A percentile compares a stretch with the other conserved stretches of the same genome.
These are phyloP conservation scores for Poicephalus gulielmi DNA, from an alignment of 2,113 vertebrate species.

Conservation along the genomic window DNA sequence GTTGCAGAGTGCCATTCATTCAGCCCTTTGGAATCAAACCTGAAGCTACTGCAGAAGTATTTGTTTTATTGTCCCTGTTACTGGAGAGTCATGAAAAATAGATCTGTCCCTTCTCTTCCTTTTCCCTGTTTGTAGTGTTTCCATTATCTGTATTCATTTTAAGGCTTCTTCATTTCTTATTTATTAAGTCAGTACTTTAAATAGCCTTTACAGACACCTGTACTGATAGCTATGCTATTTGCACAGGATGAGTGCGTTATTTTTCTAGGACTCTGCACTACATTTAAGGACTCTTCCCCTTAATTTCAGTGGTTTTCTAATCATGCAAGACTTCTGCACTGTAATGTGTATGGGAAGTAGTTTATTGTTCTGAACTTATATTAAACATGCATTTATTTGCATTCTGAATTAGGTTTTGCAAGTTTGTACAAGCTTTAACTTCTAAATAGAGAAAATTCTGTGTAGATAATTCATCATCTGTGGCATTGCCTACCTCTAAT, in stretches of 20 bases:
- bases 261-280: not conserved
- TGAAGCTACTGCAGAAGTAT: not conserved
- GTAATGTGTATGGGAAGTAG: not conserved
- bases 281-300: not conserved
- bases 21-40: not conserved
- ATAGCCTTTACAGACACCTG: constrained; percentile 19
- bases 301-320: not conserved
- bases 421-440: not conserved
- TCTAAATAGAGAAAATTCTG: not conserved
- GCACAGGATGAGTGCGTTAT: not conserved
- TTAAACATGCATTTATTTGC: constrained; percentile 6
- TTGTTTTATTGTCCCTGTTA: not conserved
- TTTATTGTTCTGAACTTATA: not conserved
- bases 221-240: constrained; percentile 2
- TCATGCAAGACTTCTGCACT: not conserved
- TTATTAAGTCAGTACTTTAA: constrained; percentile 47
- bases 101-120: not conserved
- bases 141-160: constrained; percentile 7
- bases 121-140: not conserved
- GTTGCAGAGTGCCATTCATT: not conserved
- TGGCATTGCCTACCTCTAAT: not conserved
- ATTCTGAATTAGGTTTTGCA: not conserved
- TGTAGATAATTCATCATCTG: not conserved
- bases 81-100: not conserved
- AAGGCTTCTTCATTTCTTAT: constrained; percentile 51